Percentiles rank a stretch among this genome's conserved stretches.
These are phyloP conservation scores for Salpingus planirostris DNA, from an alignment of 2,888 invertebrate species.

Conservation along the genomic window DNA sequence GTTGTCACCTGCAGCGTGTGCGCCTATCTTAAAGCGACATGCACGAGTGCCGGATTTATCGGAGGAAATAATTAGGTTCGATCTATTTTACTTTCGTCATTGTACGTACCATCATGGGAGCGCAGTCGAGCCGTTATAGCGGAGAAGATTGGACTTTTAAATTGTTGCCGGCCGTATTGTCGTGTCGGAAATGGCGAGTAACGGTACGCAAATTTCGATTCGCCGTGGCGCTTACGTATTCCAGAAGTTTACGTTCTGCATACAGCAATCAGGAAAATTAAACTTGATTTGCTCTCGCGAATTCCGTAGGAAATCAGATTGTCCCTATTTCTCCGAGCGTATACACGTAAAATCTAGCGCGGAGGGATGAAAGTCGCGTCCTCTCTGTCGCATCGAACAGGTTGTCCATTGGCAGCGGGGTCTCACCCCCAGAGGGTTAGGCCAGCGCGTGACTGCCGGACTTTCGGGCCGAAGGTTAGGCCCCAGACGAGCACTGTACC, in stretches of 20 bases:
- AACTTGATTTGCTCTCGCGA: conserved; percentile 24
- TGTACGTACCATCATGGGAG: too few relatives aligned
- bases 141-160: too few relatives aligned
- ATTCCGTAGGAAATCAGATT: conserved; percentile 23
- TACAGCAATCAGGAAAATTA: conserved; percentile 26
- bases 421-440: conserved; percentile 24
- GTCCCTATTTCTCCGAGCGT: conserved; percentile 10
- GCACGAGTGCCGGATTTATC: too few relatives aligned
- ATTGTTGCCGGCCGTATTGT: too few relatives aligned
- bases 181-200: too few relatives aligned
- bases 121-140: too few relatives aligned
- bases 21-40: too few relatives aligned
- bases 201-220: too few relatives aligned
- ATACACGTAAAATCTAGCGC: conserved; percentile 5
- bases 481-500: too few relatives aligned
- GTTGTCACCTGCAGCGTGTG: conserved; percentile 15
- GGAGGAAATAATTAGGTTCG: too few relatives aligned
- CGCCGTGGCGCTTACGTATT: conserved; percentile 11
- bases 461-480: conserved; percentile 11
- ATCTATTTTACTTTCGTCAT: too few relatives aligned
- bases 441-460: conserved; percentile 22
- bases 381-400: conserved; percentile 20
- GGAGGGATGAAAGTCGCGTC: conserved; percentile 7
- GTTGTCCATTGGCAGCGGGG: conserved; percentile 25
- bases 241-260: conserved; percentile 21